Conservation (phyloP, 2,797 vertebrate genomes). For the Ptychadena robeensis region DNA sequence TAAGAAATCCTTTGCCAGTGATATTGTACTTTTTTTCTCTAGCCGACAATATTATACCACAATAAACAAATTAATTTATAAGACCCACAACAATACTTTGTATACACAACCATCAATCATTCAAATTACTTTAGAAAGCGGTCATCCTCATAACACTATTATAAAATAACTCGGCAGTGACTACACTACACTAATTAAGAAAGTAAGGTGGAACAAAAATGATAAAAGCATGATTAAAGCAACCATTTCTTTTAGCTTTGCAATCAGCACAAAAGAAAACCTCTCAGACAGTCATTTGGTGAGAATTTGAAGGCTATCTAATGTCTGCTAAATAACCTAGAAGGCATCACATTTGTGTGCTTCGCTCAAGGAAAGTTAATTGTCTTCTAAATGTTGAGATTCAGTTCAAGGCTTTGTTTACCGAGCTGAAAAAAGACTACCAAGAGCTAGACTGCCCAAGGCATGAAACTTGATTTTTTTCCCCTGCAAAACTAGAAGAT, state of each 20-base stretch:
- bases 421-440: conserved; percentile 67
- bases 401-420: conserved; percentile 75
- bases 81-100: too few relatives aligned
- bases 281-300: conserved; percentile 68
- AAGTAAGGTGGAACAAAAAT: neutral
- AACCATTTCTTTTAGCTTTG: conserved; percentile 66
- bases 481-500: conserved; percentile 71
- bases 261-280: conserved; percentile 69
- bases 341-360: conserved; percentile 68
- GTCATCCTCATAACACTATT: too few relatives aligned
- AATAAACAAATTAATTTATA: too few relatives aligned
- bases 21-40: too few relatives aligned
- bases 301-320: conserved; percentile 71
- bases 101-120: too few relatives aligned
- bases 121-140: too few relatives aligned
- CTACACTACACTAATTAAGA: conserved; percentile 57
- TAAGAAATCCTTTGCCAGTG: too few relatives aligned
- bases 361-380: conserved; percentile 69
- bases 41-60: too few relatives aligned
- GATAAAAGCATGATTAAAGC: conserved; percentile 65
- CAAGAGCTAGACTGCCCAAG: conserved; percentile 66
- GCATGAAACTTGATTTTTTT: conserved; percentile 68
- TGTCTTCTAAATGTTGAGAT: conserved; percentile 71
- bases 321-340: conserved; percentile 69
- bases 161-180: too few relatives aligned